Evolutionary conservation across 2,888 invertebrate species (phyloP).

Genomic region (Cryptocephalus moraei): DNA sequence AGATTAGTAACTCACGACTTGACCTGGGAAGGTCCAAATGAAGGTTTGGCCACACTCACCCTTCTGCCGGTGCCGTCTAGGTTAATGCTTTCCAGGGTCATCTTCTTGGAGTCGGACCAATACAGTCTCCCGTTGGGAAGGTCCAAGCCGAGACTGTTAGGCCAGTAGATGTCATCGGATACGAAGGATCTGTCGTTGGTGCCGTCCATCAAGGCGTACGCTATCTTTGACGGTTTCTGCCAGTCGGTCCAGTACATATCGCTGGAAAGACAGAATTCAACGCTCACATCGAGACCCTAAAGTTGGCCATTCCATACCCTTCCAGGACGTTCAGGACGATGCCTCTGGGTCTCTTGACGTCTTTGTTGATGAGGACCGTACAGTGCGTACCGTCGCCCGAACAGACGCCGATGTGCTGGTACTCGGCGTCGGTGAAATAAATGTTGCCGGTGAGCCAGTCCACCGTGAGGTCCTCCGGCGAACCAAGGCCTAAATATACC

Average conservation of each 20-base stretch:
- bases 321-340: constrained; percentile 57
- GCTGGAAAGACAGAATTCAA: constrained; percentile 38
- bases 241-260: constrained; percentile 90
- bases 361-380: constrained; percentile 49
- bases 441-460: constrained; percentile 73
- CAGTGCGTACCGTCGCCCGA: constrained; percentile 56
- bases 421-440: constrained; percentile 68
- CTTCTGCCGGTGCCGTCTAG: constrained; percentile 58
- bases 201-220: constrained; percentile 80
- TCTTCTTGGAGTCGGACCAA: constrained; percentile 74
- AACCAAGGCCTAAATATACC: constrained; percentile 55
- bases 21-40: neutral
- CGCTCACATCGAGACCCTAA: neutral
- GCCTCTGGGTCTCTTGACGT: constrained; percentile 56
- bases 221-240: constrained; percentile 64
- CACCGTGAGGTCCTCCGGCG: constrained; percentile 65
- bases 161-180: constrained; percentile 57
- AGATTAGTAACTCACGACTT: too few species aligned
- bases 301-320: constrained; percentile 50
- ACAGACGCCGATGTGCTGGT: constrained; percentile 66
- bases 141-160: constrained; percentile 81
- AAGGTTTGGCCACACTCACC: constrained; percentile 35
- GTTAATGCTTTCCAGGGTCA: constrained; percentile 52
- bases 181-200: constrained; percentile 50
- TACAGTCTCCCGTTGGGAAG: constrained; percentile 68